phyloP scores from a whole-genome alignment of 2,888 invertebrate genomes.

The Epiblema foenella region DNA sequence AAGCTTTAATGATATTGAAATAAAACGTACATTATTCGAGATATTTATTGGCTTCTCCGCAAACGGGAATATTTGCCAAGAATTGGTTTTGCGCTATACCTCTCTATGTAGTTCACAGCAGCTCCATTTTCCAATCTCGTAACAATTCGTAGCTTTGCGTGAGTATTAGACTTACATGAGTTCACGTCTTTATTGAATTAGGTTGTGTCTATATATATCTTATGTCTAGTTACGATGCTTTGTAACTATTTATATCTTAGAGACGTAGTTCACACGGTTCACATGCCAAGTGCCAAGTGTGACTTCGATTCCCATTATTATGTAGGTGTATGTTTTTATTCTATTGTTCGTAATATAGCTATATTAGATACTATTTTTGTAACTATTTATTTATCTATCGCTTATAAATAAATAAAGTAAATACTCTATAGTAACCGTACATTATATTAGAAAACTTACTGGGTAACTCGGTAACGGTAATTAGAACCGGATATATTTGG shows the following conservation, averaged over 20 bases:
- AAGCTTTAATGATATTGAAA: slow-evolving; percentile 7
- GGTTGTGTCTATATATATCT: not conserved
- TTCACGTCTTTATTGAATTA: slow-evolving; percentile 7
- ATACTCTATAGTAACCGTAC: no score
- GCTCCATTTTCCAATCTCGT: slow-evolving; percentile 8
- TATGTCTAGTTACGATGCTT: not conserved
- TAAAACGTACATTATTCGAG: slow-evolving; percentile 29
- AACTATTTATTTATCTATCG: no score
- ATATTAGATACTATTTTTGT: no score
- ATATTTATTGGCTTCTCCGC: slow-evolving; percentile 22
- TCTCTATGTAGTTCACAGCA: slow-evolving; percentile 17
- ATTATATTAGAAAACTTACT: no score
- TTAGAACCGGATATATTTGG: no score
- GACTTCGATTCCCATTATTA: not conserved
- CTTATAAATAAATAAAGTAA: no score
- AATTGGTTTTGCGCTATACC: slow-evolving; percentile 15
- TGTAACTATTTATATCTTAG: not conserved
- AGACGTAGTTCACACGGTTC: not conserved
- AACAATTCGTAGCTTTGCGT: not conserved
- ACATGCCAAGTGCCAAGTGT: no score
- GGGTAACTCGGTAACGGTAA: no score
- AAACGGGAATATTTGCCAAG: slow-evolving; percentile 31
- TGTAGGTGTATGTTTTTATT: not conserved
- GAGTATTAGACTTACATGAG: slow-evolving; percentile 8
- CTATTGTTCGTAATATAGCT: no score